Percentiles rank a stretch among this genome's conserved stretches.
These are phyloP conservation scores for Enteromius unitaeniatus DNA, from an alignment of 2,797 vertebrate genomes.

Conservation along the genomic window DNA sequence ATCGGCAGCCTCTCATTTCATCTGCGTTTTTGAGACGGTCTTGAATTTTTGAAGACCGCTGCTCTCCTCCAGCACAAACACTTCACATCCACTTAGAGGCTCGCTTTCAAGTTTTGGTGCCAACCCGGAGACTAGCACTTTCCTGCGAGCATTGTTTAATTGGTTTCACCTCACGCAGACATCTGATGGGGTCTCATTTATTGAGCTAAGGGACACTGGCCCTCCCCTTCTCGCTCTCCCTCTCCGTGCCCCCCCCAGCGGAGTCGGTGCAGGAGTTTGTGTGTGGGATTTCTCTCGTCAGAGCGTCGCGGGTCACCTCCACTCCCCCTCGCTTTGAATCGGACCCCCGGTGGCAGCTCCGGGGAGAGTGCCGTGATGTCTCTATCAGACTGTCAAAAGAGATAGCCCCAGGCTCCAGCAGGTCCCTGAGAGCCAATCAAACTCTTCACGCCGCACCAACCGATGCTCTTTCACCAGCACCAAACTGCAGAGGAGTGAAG, in stretches of 20 bases:
- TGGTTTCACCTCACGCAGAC: conserved; percentile 78
- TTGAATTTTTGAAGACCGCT: conserved; percentile 44
- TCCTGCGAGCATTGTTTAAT: conserved; percentile 75
- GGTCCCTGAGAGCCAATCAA: conserved; percentile 86
- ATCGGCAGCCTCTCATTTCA: conserved; percentile 31
- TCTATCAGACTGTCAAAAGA: conserved; percentile 88
- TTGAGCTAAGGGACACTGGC: conserved; percentile 66
- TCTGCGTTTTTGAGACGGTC: conserved; percentile 28
- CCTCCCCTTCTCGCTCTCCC: conserved; percentile 33
- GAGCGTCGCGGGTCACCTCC: conserved; percentile 80
- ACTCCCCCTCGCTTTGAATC: conserved; percentile 85
- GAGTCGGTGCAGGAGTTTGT: conserved; percentile 74
- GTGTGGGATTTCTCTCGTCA: conserved; percentile 81
- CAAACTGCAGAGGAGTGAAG: conserved; percentile 70
- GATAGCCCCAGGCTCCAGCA: conserved; percentile 82
- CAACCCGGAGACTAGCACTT: conserved; percentile 66
- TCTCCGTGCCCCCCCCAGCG: conserved; percentile 60
- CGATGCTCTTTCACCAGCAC: conserved; percentile 82
- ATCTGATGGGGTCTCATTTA: conserved; percentile 70
- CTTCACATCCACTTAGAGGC: conserved; percentile 55
- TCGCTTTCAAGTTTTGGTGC: conserved; percentile 62
- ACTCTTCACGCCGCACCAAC: conserved; percentile 82
- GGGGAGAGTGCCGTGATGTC: conserved; percentile 85
- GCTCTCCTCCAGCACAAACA: conserved; percentile 46
- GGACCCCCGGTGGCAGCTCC: conserved; percentile 84